phyloP scores from a whole-genome alignment of 1,140 invertebrate genomes.

The Lordiphosa collinella region DNA sequence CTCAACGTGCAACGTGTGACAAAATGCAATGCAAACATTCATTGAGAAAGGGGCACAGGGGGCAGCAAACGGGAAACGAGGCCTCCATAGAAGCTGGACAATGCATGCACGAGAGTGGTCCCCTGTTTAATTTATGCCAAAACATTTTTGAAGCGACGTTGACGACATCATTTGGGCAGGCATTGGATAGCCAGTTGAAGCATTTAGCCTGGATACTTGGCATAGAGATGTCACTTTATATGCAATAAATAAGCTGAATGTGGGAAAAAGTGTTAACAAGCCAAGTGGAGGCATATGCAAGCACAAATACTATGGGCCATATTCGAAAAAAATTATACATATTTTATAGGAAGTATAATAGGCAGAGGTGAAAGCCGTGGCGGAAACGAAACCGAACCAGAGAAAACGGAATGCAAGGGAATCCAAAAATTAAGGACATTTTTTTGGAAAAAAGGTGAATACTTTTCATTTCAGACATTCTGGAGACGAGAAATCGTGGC shows the following conservation, averaged over 20 bases:
- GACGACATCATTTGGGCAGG: conserved; percentile 63
- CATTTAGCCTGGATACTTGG: conserved; percentile 28
- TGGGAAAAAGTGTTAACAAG: conserved; percentile 72
- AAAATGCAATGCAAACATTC: conserved; percentile 70
- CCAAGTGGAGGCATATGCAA: conserved; percentile 14
- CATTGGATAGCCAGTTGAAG: conserved; percentile 7
- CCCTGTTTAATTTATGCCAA: conserved; percentile 74
- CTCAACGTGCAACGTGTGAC: conserved; percentile 60
- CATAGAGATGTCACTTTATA: conserved; percentile 67
- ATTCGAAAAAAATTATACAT: conserved; percentile 6
- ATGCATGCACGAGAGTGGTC: conserved; percentile 41
- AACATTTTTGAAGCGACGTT: conserved; percentile 67
- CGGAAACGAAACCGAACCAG: too few relatives aligned
- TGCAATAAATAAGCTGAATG: conserved; percentile 66
- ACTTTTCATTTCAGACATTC: too few relatives aligned
- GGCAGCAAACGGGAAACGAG: background rate
- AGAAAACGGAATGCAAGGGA: too few relatives aligned
- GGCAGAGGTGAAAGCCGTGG: too few relatives aligned
- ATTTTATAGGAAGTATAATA: too few relatives aligned
- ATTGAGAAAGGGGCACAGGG: background rate
- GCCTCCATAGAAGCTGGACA: conserved; percentile 34
- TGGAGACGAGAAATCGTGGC: too few relatives aligned
- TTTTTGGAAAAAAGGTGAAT: too few relatives aligned
- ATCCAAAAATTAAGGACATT: too few relatives aligned
- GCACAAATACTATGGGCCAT: conserved; percentile 8